phyloP scores from a whole-genome alignment of 2,797 vertebrate genomes.

The Streptopelia turtur region DNA sequence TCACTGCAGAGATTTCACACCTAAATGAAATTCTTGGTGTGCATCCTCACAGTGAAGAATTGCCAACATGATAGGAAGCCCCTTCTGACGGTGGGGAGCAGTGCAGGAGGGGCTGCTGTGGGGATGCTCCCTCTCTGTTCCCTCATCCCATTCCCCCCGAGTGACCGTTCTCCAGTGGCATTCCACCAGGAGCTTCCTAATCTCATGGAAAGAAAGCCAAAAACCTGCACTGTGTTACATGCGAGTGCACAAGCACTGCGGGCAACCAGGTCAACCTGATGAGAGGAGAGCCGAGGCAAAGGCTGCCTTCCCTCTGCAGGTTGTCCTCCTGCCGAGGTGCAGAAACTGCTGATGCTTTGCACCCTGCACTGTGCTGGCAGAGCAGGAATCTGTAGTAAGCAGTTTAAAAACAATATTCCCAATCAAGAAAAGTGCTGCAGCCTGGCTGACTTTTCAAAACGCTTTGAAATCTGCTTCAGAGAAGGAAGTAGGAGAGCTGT shows the following conservation, averaged over 20 bases:
- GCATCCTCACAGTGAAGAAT: neutral
- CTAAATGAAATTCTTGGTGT: neutral
- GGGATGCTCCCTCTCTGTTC: neutral
- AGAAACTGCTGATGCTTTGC: slow-evolving; percentile 16
- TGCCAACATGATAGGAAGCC: neutral
- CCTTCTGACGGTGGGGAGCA: neutral
- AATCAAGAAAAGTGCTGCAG: slow-evolving; percentile 43
- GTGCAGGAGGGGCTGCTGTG: neutral
- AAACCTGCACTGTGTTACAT: fast-evolving
- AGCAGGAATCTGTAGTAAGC: slow-evolving; percentile 15
- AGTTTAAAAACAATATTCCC: slow-evolving; percentile 44
- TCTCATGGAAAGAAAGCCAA: neutral
- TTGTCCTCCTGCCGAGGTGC: neutral
- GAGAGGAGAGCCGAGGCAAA: neutral
- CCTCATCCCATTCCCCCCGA: neutral
- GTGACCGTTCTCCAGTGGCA: fast-evolving
- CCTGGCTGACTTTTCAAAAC: slow-evolving; percentile 37
- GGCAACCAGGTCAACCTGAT: neutral
- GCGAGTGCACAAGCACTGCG: neutral
- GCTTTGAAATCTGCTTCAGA: neutral
- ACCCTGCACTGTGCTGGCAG: neutral
- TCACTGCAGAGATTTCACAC: neutral
- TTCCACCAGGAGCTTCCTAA: neutral
- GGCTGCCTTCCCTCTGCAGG: neutral
- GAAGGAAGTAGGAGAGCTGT: slow-evolving; percentile 33